Conservation (phyloP, 2,797 vertebrate genomes). For the Halcyon leucocephala region DNA sequence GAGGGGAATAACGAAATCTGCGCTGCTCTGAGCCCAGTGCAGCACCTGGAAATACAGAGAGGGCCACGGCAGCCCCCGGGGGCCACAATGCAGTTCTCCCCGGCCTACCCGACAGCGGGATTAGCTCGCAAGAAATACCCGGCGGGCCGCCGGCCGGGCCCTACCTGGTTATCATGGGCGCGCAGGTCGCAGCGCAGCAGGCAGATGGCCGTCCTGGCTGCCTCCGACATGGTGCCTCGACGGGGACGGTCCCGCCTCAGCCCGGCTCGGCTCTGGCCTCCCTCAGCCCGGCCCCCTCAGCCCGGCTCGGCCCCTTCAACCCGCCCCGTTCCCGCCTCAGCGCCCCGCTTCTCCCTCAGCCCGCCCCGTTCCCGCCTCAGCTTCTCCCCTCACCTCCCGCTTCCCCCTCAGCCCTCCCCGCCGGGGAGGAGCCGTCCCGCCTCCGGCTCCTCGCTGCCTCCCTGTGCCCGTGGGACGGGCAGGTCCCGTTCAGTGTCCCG, state of each 20-base stretch:
- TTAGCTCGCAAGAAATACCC: rapidly evolving
- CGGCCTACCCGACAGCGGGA: neutral
- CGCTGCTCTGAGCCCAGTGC: slow-evolving; percentile 83
- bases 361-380: neutral
- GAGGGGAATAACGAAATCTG: slow-evolving; percentile 82
- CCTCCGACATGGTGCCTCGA: neutral
- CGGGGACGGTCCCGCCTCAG: rapidly evolving
- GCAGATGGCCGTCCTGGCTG: neutral
- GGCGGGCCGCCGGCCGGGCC: neutral
- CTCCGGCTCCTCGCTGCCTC: neutral
- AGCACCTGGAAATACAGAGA: slow-evolving; percentile 74
- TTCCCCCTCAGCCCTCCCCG: neutral
- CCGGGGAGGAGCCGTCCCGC: neutral
- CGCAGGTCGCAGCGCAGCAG: slow-evolving; percentile 55
- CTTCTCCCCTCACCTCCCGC: too few species aligned
- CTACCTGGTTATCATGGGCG: slow-evolving; percentile 83
- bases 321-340: neutral
- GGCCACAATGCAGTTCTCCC: neutral
- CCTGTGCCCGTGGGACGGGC: neutral
- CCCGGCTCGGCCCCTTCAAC: too few species aligned
- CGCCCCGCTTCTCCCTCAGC: neutral
- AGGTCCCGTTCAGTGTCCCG: rapidly evolving
- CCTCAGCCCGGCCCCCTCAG: neutral
- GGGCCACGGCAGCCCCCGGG: neutral
- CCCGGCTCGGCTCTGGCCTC: too few species aligned